A percentile compares a stretch with the other conserved stretches of the same genome.
Evolutionary conservation across 2,888 invertebrate genomes (phyloP).

Genomic region (Nudaria mundana): DNA sequence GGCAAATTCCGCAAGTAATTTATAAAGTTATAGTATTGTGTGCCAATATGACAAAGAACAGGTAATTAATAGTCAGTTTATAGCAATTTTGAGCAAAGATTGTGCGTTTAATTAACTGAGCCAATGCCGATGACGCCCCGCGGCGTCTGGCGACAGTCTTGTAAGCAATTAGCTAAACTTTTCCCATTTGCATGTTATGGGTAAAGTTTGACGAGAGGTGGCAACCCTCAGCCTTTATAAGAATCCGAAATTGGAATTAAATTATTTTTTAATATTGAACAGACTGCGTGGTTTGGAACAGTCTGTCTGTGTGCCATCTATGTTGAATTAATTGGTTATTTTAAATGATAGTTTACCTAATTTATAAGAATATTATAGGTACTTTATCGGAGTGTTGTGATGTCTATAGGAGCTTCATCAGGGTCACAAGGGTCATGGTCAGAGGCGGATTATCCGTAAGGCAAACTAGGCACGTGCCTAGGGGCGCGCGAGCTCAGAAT

Average conservation of each 20-base stretch:
- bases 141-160: slow-evolving; percentile 50
- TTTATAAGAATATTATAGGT: too few species aligned
- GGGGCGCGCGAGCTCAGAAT: too few species aligned
- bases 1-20: too few species aligned
- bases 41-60: slow-evolving; percentile 4
- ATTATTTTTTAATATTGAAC: slow-evolving; percentile 59
- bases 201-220: slow-evolving; percentile 52
- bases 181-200: slow-evolving; percentile 76
- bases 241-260: slow-evolving; percentile 50
- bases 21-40: not conserved
- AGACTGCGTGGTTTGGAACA: slow-evolving; percentile 35
- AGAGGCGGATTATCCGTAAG: too few species aligned
- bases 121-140: slow-evolving; percentile 15
- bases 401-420: too few species aligned
- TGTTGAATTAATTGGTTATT: too few species aligned
- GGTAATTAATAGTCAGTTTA: slow-evolving; percentile 12
- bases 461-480: too few species aligned
- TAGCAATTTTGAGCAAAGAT: slow-evolving; percentile 33
- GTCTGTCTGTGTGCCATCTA: not conserved
- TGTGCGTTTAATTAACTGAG: slow-evolving; percentile 52
- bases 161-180: slow-evolving; percentile 64
- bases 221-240: slow-evolving; percentile 38
- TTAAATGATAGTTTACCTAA: too few species aligned
- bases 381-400: too few species aligned
- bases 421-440: too few species aligned